A percentile compares a stretch with the other conserved stretches of the same genome.
phyloP scores from a whole-genome alignment of 2,113 vertebrate genomes.

The Numenius arquata region DNA sequence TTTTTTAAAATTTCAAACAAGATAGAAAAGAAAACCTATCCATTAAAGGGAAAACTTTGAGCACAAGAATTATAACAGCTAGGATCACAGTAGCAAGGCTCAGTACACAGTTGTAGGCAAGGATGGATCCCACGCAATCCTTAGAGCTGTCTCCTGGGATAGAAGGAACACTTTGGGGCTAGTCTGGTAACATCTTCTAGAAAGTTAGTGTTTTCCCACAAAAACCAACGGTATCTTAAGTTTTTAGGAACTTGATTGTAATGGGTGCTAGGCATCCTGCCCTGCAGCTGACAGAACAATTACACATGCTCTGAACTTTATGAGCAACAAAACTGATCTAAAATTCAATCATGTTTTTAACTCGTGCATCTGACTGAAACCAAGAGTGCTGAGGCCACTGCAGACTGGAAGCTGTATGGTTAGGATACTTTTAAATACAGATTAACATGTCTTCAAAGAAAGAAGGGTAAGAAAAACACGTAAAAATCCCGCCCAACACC shows the following conservation, averaged over 20 bases:
- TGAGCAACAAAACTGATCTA: not conserved
- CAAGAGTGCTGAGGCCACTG: not conserved
- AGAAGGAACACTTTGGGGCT: not conserved
- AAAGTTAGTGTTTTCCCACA: not conserved
- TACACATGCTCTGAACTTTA: not conserved
- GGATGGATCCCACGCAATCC: not conserved
- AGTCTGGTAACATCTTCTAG: not conserved
- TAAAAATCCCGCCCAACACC: not conserved
- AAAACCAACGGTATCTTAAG: not conserved
- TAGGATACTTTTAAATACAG: not conserved
- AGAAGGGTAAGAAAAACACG: not conserved
- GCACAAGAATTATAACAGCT: not conserved
- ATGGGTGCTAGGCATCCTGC: not conserved
- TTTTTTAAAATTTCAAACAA: not conserved
- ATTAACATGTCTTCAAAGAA: not conserved
- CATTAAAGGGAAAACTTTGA: not conserved
- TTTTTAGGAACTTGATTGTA: not conserved
- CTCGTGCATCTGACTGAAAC: not conserved
- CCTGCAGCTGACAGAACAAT: not conserved
- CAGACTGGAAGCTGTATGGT: not conserved
- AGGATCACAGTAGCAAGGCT: not conserved
- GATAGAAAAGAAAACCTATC: not conserved
- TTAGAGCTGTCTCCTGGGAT: not conserved
- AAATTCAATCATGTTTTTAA: not conserved
- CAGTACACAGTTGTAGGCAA: not conserved